Evolutionary conservation across 2,113 vertebrate genomes (phyloP), one percentile per base, ranked within the genome.

Genomic region (Chinchilla lanigera): DNA sequence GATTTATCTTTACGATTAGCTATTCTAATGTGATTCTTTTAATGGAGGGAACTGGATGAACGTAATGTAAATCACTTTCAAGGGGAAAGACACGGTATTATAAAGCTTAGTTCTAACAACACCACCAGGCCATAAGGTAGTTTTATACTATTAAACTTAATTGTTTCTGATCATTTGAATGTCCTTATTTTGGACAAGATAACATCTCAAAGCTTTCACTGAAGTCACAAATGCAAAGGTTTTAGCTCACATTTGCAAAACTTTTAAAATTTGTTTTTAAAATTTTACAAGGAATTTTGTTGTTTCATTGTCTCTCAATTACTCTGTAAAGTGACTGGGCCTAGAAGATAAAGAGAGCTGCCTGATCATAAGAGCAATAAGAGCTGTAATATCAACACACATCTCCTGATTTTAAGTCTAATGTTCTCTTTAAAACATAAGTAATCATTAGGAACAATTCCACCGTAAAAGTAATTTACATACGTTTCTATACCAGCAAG

Each of bases 371-470:
- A 90, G 17, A 95, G 78, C 19, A 41, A 47, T 26, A 10, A 80
- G 35, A 81, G 89, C 17, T 73, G 60, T 41, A 94, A 94, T 60
- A n/a, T 12, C 28, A 94, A 85, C 14, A 1, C 13, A 90, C 20
- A 87, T 54, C 28, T 92, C 78, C 47, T 89, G n/a, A 94, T 75
- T 94, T 95, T 75, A 95, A 81, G 44, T 75, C 12, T 33, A 95
- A 77, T 80, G 89, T 86, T 93, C 50, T 61, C 47, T 77, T 56
- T 67, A 94, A 41, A 81, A 81, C 19, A 35, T 60, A 92, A 94
- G 96, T 81, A 84, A 77, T 75, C 67, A 89, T 20, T 86, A 61
- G 22, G 28, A 96, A 91, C 93, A 78, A 60, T 26, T 96, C 44
- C 89, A 63, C 2, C 24, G 89, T 12, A 81, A 60, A n/a, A 83